Evolutionary conservation across 2,113 vertebrate genomes (phyloP).

Genomic region (Gobius niger): DNA sequence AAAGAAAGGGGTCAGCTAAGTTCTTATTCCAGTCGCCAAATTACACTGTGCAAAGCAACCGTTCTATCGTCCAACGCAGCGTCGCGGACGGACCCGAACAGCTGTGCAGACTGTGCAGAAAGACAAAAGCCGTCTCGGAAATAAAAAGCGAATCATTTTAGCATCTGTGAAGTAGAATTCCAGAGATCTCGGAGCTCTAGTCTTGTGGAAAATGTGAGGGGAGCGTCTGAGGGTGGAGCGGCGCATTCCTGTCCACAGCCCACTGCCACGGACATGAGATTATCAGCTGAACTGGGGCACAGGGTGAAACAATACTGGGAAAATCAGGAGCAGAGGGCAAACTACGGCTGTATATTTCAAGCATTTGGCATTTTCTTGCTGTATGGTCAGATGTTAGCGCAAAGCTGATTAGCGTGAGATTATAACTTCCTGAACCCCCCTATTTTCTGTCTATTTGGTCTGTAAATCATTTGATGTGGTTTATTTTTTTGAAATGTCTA

Average conservation of each 20-base stretch:
- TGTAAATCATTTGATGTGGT: too few relatives aligned
- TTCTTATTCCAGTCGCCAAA: too few relatives aligned
- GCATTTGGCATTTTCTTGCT: too few relatives aligned
- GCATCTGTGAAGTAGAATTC: slow-evolving; percentile 64
- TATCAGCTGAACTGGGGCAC: slow-evolving; percentile 34
- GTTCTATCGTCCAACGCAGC: background rate
- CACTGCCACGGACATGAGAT: slow-evolving; percentile 39
- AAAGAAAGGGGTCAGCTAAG: too few relatives aligned
- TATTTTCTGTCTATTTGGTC: too few relatives aligned
- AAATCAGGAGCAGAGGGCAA: background rate
- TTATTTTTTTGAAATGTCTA: too few relatives aligned
- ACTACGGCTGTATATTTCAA: too few relatives aligned
- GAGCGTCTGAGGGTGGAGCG: slow-evolving; percentile 48
- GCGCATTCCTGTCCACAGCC: slow-evolving; percentile 62
- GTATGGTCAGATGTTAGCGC: too few relatives aligned
- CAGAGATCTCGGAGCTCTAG: slow-evolving; percentile 62
- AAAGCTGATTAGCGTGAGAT: too few relatives aligned
- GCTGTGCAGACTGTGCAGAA: slow-evolving; percentile 32
- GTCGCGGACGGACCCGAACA: slow-evolving; percentile 36
- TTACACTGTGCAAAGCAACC: too few relatives aligned
- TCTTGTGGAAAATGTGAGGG: slow-evolving; percentile 71
- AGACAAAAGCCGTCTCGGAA: background rate
- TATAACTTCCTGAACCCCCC: too few relatives aligned
- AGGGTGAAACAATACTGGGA: background rate
- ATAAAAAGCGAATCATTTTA: slow-evolving; percentile 39